A percentile compares a stretch with the other conserved stretches of the same genome.
Evolutionary conservation across 2,113 vertebrate species (phyloP).

Genomic region (Monarcha castaneiventris): DNA sequence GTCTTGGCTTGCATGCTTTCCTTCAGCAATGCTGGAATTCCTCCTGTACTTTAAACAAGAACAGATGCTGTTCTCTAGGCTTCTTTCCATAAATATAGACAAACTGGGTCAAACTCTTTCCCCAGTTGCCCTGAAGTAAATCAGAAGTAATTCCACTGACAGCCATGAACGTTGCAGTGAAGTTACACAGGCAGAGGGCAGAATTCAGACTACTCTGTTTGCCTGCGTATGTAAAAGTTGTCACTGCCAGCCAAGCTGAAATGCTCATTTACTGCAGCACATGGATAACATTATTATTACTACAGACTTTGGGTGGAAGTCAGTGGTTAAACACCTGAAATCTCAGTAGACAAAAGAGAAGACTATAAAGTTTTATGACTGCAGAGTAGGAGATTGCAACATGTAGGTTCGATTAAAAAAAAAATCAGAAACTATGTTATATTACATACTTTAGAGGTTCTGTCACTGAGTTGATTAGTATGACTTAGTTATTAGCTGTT

Average conservation of each 20-base stretch:
- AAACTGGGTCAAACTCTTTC: neutral
- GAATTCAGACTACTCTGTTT: neutral
- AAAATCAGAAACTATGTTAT: slow-evolving; percentile 49
- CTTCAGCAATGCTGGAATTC: slow-evolving; percentile 13
- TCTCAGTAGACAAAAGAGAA: slow-evolving; percentile 69
- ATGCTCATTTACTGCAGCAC: slow-evolving; percentile 53
- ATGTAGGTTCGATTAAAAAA: slow-evolving; percentile 53
- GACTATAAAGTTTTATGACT: slow-evolving; percentile 68
- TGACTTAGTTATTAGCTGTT: slow-evolving; percentile 68
- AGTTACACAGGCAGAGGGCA: neutral
- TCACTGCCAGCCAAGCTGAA: neutral
- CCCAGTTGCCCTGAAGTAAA: neutral
- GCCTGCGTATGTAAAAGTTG: neutral
- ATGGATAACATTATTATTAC: slow-evolving; percentile 66
- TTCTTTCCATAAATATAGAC: neutral
- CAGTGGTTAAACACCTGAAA: slow-evolving; percentile 70
- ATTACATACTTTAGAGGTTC: slow-evolving; percentile 59
- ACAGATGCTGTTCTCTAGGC: neutral
- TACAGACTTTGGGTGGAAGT: slow-evolving; percentile 56
- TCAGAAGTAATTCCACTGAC: slow-evolving; percentile 1
- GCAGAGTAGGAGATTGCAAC: slow-evolving; percentile 58
- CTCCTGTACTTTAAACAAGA: slow-evolving; percentile 5
- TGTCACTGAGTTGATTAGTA: slow-evolving; percentile 58
- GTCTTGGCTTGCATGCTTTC: slow-evolving; percentile 1
- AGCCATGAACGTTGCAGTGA: neutral